These are phyloP conservation scores for Neolamprologus modestus DNA, from an alignment of 2,113 vertebrate species.

Conservation along the genomic window DNA sequence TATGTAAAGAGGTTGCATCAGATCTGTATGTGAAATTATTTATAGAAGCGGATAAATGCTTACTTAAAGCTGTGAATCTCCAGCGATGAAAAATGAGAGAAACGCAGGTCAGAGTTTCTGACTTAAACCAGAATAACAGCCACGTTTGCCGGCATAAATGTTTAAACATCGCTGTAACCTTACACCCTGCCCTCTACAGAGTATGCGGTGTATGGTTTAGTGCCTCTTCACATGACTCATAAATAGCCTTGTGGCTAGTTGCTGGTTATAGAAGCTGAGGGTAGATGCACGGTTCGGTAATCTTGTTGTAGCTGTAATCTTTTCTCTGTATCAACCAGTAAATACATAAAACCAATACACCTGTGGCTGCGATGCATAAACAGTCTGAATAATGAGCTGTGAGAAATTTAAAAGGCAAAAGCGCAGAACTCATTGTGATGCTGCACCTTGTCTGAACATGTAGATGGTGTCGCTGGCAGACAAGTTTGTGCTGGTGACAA, in stretches of 20 bases:
- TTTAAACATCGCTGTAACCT: constrained; percentile 36
- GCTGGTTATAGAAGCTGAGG: not conserved
- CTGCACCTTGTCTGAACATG: constrained; percentile 87
- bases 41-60: not conserved
- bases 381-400: not conserved
- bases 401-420: not conserved
- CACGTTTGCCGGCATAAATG: constrained; percentile 32
- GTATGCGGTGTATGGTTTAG: not conserved
- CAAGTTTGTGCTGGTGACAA: constrained; percentile 89
- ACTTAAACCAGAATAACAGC: constrained; percentile 11
- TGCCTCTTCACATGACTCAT: constrained; percentile 16
- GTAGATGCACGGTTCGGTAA: not conserved
- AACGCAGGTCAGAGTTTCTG: not conserved
- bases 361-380: not conserved
- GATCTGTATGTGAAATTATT: constrained; percentile 11
- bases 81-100: not conserved
- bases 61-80: not conserved
- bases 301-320: not conserved
- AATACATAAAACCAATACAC: not conserved
- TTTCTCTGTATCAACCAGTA: not conserved
- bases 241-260: not conserved
- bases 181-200: not conserved
- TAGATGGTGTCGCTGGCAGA: constrained; percentile 90
- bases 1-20: constrained; percentile 6
- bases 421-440: not conserved